Conservation (phyloP, 1,140 invertebrate species). For the Nasonia longicornis region DNA sequence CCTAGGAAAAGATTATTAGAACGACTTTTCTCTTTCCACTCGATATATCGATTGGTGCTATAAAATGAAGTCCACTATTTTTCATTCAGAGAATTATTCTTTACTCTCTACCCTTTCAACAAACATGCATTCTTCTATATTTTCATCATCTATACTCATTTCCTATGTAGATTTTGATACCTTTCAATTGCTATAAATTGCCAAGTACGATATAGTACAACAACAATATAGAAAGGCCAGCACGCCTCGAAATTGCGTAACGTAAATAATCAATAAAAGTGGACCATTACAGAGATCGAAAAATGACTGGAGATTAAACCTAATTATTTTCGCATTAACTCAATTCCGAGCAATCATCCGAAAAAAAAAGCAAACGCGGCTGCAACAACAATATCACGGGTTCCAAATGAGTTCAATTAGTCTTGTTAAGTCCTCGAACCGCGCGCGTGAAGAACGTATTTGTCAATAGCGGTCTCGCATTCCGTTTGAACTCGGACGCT, state of each 20-base stretch:
- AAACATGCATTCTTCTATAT: too few species aligned
- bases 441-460: neutral
- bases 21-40: neutral
- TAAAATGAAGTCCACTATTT: too few species aligned
- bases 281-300: neutral
- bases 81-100: too few species aligned
- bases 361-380: neutral
- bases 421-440: constrained; percentile 6
- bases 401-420: constrained; percentile 24
- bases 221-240: too few species aligned
- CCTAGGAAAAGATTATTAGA: neutral
- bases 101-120: too few species aligned
- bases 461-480: neutral
- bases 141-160: too few species aligned
- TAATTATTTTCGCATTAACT: constrained; percentile 24
- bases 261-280: neutral
- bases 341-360: neutral
- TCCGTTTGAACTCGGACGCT: neutral
- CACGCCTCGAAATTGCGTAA: neutral
- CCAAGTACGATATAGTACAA: too few species aligned
- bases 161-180: too few species aligned
- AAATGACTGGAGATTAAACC: neutral
- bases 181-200: too few species aligned
- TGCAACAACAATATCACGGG: neutral
- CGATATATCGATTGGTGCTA: neutral